A percentile compares a stretch with the other conserved stretches of the same genome.
phyloP scores from a whole-genome alignment of 2,797 vertebrate species.

The Fratercula arctica region DNA sequence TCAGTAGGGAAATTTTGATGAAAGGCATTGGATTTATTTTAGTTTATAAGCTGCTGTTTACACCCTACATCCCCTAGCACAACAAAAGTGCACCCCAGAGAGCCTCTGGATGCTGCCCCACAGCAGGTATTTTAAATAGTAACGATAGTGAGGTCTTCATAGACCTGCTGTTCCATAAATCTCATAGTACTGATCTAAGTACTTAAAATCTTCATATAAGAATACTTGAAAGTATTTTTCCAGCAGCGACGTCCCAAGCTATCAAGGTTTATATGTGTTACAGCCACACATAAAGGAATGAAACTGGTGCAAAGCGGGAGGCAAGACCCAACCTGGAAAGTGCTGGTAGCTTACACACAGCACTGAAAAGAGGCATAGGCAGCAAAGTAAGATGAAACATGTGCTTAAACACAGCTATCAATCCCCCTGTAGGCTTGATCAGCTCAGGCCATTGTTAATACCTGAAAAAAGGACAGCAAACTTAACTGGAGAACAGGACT shows the following conservation, averaged over 20 bases:
- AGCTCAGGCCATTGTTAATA: neutral
- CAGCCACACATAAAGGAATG: neutral
- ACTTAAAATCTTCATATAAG: neutral
- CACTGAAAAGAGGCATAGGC: neutral
- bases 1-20: neutral
- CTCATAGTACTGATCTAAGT: neutral
- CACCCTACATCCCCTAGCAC: neutral
- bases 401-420: neutral
- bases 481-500: neutral
- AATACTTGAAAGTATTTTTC: neutral
- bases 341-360: neutral
- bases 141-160: neutral
- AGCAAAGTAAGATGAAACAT: neutral
- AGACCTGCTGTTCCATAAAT: neutral
- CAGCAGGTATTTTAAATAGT: neutral
- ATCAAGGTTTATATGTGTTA: neutral
- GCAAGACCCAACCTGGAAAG: neutral
- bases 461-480: neutral
- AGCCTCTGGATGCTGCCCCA: neutral
- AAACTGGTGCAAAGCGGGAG: neutral
- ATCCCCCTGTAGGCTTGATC: neutral
- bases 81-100: neutral
- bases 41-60: neutral
- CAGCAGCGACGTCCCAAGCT: neutral
- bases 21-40: neutral